These are phyloP conservation scores for Callyntrura guangdongensis DNA, from an alignment of 2,888 invertebrate genomes.

Conservation along the genomic window DNA sequence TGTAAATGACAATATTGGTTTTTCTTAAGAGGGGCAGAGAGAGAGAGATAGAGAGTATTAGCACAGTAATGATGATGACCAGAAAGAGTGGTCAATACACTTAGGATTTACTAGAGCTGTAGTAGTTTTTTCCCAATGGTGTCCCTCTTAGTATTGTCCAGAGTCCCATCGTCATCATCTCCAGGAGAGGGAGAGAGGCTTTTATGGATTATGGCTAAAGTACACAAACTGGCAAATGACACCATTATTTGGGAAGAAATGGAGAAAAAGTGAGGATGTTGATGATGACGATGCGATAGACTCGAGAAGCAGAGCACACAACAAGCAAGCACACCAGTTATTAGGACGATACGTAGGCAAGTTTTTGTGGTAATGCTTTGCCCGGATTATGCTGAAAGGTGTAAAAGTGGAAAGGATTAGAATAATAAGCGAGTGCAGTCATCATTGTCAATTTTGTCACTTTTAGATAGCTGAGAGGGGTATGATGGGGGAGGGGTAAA, in stretches of 20 bases:
- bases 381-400: background rate
- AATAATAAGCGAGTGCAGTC: no score
- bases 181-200: background rate
- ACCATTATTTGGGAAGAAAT: background rate
- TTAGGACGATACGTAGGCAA: no score
- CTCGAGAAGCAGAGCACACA: no score
- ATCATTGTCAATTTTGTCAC: no score
- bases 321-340: no score
- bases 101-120: background rate
- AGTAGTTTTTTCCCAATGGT: background rate
- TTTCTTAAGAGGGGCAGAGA: background rate
- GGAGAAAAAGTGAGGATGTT: slow-evolving; percentile 13
- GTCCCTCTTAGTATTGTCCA: background rate
- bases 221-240: slow-evolving; percentile 5
- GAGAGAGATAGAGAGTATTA: no score
- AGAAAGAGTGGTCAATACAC: background rate
- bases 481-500: background rate
- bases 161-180: background rate
- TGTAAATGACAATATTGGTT: background rate
- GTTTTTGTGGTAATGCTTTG: no score
- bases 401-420: slow-evolving; percentile 68
- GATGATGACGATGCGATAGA: slow-evolving; percentile 1
- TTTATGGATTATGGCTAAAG: background rate
- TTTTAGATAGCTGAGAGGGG: no score
- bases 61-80: background rate